phyloP scores from a whole-genome alignment of 2,888 invertebrate genomes.

The Cheilosia grossa region DNA sequence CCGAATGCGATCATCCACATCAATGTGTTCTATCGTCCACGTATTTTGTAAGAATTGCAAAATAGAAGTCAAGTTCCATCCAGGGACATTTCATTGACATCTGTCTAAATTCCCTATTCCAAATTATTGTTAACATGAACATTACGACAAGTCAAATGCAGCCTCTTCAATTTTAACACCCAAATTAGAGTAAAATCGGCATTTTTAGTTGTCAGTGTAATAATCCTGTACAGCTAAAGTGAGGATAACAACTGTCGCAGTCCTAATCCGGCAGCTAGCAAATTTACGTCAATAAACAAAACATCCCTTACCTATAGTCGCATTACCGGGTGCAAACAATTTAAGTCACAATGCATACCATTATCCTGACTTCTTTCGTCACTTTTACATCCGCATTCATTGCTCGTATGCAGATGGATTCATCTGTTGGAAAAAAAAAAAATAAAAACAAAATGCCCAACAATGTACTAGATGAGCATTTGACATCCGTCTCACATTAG shows the following conservation, averaged over 20 bases:
- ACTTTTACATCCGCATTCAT: slow-evolving; percentile 51
- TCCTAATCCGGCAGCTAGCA: slow-evolving; percentile 45
- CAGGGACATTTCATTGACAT: too few relatives aligned
- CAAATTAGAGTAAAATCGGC: not conserved
- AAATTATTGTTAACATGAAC: too few relatives aligned
- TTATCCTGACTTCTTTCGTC: slow-evolving; percentile 59
- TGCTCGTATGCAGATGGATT: slow-evolving; percentile 56
- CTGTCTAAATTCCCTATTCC: too few relatives aligned
- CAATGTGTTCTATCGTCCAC: too few relatives aligned
- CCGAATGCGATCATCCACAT: too few relatives aligned
- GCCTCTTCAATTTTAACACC: not conserved
- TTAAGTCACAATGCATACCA: slow-evolving; percentile 54
- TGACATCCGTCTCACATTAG: slow-evolving; percentile 48
- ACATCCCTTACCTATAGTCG: slow-evolving; percentile 1
- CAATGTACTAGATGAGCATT: slow-evolving; percentile 42
- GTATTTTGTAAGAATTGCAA: too few relatives aligned
- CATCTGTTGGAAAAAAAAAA: slow-evolving; percentile 20
- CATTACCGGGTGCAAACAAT: slow-evolving; percentile 58
- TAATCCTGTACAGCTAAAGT: not conserved
- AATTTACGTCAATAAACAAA: slow-evolving; percentile 5
- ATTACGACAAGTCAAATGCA: too few relatives aligned
- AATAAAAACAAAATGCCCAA: slow-evolving; percentile 1
- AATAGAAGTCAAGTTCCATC: too few relatives aligned
- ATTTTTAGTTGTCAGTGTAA: not conserved
- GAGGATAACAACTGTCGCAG: slow-evolving; percentile 20